A percentile compares a stretch with the other conserved stretches of the same genome.
These are phyloP conservation scores for Galerucella nymphaeae DNA, from an alignment of 2,888 invertebrate genomes.

Conservation along the genomic window DNA sequence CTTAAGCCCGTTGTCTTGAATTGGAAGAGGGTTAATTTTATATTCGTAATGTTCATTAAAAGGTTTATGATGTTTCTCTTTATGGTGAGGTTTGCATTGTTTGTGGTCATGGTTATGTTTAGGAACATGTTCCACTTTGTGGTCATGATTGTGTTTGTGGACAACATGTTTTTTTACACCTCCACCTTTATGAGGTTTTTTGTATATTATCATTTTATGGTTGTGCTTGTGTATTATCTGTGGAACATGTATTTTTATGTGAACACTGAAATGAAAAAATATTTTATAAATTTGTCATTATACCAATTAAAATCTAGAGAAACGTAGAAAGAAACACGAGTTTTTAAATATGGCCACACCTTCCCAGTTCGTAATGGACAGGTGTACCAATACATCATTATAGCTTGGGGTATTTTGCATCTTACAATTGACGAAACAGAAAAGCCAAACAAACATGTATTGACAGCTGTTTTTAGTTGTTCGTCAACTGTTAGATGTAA, in stretches of 20 bases:
- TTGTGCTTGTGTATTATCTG: conserved; percentile 47
- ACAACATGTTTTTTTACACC: conserved; percentile 41
- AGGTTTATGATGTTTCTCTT: conserved; percentile 51
- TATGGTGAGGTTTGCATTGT: conserved; percentile 51
- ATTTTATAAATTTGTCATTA: background rate
- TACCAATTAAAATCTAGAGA: too few species aligned
- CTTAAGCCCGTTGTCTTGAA: conserved; percentile 5
- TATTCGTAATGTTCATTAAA: conserved; percentile 47
- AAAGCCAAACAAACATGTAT: too few species aligned
- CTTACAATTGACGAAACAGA: too few species aligned
- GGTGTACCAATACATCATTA: too few species aligned
- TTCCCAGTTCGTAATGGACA: too few species aligned
- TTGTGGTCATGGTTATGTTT: conserved; percentile 46
- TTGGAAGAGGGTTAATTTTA: conserved; percentile 26
- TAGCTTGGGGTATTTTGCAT: too few species aligned
- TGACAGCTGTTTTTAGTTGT: too few species aligned
- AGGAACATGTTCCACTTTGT: conserved; percentile 64
- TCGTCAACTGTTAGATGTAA: too few species aligned
- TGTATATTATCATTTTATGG: conserved; percentile 39
- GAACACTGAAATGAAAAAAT: conserved; percentile 50
- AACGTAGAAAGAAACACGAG: too few species aligned
- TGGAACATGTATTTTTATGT: conserved; percentile 53
- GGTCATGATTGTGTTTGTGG: conserved; percentile 37
- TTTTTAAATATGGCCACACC: too few species aligned
- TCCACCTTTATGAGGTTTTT: conserved; percentile 40